These are phyloP conservation scores for Columba janthina DNA, from an alignment of 2,113 vertebrate species.

Conservation along the genomic window DNA sequence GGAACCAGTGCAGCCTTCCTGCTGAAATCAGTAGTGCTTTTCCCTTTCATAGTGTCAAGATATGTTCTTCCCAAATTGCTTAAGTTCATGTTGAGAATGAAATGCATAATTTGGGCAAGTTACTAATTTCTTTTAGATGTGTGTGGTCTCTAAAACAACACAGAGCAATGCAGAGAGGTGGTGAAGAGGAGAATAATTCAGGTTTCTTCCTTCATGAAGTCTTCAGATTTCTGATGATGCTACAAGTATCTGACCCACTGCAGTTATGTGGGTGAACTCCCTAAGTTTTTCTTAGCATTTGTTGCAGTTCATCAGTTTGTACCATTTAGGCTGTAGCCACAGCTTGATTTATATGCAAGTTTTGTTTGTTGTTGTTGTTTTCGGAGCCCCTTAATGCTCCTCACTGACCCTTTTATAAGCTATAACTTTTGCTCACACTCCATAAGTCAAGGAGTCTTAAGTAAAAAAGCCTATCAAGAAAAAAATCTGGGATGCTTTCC, in stretches of 20 bases:
- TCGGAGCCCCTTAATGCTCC: conserved; percentile 45
- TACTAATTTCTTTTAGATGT: not conserved
- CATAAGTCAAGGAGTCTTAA: conserved; percentile 65
- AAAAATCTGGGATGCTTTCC: conserved; percentile 62
- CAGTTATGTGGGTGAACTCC: not conserved
- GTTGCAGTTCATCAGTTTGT: conserved; percentile 43
- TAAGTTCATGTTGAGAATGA: not conserved
- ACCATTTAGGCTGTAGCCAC: not conserved
- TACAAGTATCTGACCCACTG: conserved; percentile 32
- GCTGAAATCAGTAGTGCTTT: not conserved
- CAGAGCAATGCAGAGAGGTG: not conserved
- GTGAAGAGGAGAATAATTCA: not conserved
- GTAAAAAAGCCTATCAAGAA: conserved; percentile 53
- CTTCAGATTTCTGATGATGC: conserved; percentile 51
- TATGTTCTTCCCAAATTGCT: not conserved
- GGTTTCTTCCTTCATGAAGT: not conserved
- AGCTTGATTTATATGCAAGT: not conserved
- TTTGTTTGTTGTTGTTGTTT: conserved; percentile 58
- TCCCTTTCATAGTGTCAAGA: not conserved
- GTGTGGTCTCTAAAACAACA: not conserved
- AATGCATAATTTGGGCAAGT: not conserved
- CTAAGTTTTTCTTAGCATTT: not conserved
- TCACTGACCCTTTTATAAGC: conserved; percentile 51
- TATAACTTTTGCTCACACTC: conserved; percentile 58
- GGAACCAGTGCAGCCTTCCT: not conserved